Conservation (phyloP, 2,797 vertebrate species). For the Hipposideros larvatus region DNA sequence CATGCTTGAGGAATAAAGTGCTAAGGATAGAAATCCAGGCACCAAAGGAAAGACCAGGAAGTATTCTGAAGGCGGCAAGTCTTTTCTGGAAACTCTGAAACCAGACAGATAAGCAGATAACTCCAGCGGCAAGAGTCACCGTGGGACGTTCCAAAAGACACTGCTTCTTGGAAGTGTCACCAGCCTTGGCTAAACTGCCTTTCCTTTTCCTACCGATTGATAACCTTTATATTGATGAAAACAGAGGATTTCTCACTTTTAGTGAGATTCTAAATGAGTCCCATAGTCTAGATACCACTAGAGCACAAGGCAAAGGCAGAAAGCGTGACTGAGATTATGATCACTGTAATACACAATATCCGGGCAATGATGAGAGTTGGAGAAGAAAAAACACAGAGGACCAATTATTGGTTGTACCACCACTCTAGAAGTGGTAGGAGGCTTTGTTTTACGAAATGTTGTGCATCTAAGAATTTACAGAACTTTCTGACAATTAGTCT, state of each 20-base stretch:
- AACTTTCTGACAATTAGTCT: not conserved
- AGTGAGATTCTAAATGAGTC: not conserved
- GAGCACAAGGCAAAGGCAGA: not conserved
- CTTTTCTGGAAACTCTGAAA: slow-evolving; percentile 64
- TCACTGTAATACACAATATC: not conserved
- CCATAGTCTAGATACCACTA: not conserved
- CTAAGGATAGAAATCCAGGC: slow-evolving; percentile 27
- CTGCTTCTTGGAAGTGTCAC: slow-evolving; percentile 55
- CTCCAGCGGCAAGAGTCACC: not conserved
- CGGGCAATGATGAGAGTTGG: not conserved
- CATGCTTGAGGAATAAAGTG: not conserved
- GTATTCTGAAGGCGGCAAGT: not conserved
- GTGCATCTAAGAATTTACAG: not conserved
- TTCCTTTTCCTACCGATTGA: not conserved
- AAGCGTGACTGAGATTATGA: not conserved
- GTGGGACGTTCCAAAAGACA: not conserved
- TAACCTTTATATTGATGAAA: slow-evolving; percentile 4
- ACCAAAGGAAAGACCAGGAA: not conserved
- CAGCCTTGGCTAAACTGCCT: not conserved
- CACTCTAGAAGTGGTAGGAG: not conserved
- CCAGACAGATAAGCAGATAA: slow-evolving; percentile 20
- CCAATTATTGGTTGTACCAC: too few species aligned
- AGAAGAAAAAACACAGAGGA: not conserved
- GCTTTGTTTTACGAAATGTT: not conserved
- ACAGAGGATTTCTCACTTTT: slow-evolving; percentile 9